phyloP scores from a whole-genome alignment of 1,140 invertebrate genomes.

The Pachypeltis micranthus region DNA sequence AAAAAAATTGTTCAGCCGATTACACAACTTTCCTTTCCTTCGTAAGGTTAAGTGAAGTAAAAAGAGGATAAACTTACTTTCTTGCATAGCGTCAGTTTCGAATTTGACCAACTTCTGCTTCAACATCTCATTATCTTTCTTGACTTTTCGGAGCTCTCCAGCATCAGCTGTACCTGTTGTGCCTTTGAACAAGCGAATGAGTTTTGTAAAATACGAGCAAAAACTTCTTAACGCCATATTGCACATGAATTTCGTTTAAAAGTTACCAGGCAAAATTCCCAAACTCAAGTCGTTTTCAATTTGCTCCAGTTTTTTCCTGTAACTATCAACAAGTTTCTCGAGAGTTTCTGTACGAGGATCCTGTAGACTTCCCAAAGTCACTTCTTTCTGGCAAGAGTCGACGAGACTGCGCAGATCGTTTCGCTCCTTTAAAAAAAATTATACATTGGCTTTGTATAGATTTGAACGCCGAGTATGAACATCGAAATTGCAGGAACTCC shows the following conservation, averaged over 20 bases:
- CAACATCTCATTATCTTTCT: neutral
- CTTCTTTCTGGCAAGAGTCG: slow-evolving; percentile 31
- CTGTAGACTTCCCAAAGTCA: slow-evolving; percentile 23
- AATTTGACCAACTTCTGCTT: neutral
- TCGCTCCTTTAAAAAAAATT: slow-evolving; percentile 26
- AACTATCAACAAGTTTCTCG: slow-evolving; percentile 29
- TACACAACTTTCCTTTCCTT: no score
- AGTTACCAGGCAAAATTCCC: neutral
- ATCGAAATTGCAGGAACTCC: neutral
- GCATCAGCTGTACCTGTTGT: neutral
- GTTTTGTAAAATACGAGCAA: no score
- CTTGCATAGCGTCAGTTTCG: neutral
- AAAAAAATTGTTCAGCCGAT: no score
- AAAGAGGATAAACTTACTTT: neutral
- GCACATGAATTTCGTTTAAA: neutral
- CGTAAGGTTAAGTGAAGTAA: no score
- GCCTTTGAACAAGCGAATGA: no score
- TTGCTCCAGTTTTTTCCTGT: slow-evolving; percentile 26
- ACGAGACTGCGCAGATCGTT: slow-evolving; percentile 29
- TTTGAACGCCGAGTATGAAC: neutral
- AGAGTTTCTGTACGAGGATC: slow-evolving; percentile 28
- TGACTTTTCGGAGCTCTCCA: neutral
- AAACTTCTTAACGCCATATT: no score
- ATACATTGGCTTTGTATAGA: no score
- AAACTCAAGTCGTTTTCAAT: slow-evolving; percentile 26